Evolutionary conservation across 2,888 invertebrate species (phyloP), one percentile per base, ranked within the genome.

Genomic region (Candidula unifasciata): DNA sequence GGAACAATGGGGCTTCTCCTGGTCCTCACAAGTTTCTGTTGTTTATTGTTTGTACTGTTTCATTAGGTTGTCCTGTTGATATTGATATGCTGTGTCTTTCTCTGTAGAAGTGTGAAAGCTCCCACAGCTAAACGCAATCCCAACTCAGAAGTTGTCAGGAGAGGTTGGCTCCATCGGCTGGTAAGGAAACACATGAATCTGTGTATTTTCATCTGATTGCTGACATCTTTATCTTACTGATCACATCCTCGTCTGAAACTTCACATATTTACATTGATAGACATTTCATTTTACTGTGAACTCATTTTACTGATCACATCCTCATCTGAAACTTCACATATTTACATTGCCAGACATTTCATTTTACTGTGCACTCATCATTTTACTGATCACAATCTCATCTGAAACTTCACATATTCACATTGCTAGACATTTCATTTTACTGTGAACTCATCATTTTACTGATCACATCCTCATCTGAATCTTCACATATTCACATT

Each of bases 111-210:
- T 81, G 86, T 90, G 81, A 92, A 93, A 85, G 90, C 97, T 13
- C 97, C 97, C 0, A 95, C 96, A 71, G 97, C 97, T 8, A 97
- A 97, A 93, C 95, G 98, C 87, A 96, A 96, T 85, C 95, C 96
- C n/a, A 96, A 97, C 71, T 96, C 97, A 0, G 96, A 97, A 13
- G 97, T 98, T 16, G 96, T 97, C 0, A 95, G 97, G 91, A 96
- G 97, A 89, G 98, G 98, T 33, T 97, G 98, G 96, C 94, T 98
- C 78, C 96, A 97, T 94, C 97, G 98, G 93, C 97, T 92, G 91
- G 93, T 93, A 73, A 84, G 89, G 81, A 6, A 33, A 5, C 44
- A 44, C 10, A 5, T 30, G 21, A 18, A 13, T 54, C 13, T 18
- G 18, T 13, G 18, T 54, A 10, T 54, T 54, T 18, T 54, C 18